These are phyloP conservation scores for Hemiprocne comata DNA, from an alignment of 2,113 vertebrate species.

Conservation along the genomic window DNA sequence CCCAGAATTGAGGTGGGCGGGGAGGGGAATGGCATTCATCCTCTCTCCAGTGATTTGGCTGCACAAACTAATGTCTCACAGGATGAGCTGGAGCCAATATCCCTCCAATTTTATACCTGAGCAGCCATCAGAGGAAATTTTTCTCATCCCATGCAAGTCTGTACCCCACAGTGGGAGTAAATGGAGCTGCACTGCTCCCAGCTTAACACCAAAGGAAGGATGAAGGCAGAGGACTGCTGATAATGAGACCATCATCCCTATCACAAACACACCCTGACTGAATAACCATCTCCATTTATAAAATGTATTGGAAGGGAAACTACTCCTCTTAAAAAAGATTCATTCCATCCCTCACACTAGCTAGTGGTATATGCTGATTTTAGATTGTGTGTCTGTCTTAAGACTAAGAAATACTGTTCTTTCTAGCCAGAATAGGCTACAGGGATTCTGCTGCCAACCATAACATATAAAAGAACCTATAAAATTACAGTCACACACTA, in stretches of 20 bases:
- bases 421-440: slow-evolving; percentile 39
- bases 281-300: background rate
- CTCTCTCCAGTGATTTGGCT: background rate
- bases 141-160: background rate
- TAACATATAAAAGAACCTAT: slow-evolving; percentile 56
- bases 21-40: background rate
- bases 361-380: background rate
- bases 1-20: rapidly evolving
- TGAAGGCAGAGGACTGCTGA: background rate
- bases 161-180: background rate
- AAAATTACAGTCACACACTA: slow-evolving; percentile 59
- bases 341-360: background rate
- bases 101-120: background rate
- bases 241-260: background rate
- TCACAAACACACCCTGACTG: background rate
- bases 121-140: background rate
- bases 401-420: slow-evolving; percentile 18
- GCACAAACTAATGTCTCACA: background rate
- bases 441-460: slow-evolving; percentile 55
- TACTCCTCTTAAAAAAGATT: background rate
- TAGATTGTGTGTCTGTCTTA: background rate
- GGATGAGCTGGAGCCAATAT: background rate
- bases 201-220: background rate
- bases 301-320: background rate
- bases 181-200: background rate